Conservation (phyloP, 2,888 invertebrate genomes). For the Andrena flavipes region DNA sequence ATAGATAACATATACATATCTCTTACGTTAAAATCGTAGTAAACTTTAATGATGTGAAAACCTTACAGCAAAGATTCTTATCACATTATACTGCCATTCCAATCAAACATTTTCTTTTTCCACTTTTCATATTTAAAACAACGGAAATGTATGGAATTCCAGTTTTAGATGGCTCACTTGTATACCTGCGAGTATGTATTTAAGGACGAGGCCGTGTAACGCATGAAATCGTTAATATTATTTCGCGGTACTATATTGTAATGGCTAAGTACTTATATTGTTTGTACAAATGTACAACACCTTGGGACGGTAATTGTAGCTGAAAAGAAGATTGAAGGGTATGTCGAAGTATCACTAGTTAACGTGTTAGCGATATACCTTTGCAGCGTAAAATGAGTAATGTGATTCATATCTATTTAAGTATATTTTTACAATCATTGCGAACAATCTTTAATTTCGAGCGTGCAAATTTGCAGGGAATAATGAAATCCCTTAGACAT, state of each 20-base stretch:
- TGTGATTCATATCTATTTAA: conserved; percentile 16
- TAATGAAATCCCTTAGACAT: too few relatives aligned
- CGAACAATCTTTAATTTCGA: neutral
- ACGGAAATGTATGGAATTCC: neutral
- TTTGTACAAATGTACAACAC: conserved; percentile 1
- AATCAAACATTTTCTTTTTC: too few relatives aligned
- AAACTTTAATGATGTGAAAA: too few relatives aligned
- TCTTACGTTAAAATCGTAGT: too few relatives aligned
- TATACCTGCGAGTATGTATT: conserved; percentile 38
- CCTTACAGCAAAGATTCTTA: too few relatives aligned
- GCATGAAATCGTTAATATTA: conserved; percentile 36
- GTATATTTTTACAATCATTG: neutral
- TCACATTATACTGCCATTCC: too few relatives aligned
- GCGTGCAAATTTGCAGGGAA: neutral
- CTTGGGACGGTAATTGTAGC: neutral
- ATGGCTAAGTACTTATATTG: conserved; percentile 4
- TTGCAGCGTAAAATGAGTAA: neutral
- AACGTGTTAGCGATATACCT: neutral
- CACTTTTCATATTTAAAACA: too few relatives aligned
- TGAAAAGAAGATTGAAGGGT: neutral
- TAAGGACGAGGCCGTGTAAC: conserved; percentile 59
- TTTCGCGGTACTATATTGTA: conserved; percentile 11
- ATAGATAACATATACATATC: too few relatives aligned
- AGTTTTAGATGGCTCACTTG: neutral
- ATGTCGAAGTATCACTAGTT: neutral